Percentiles rank a stretch among this genome's conserved stretches.
Conservation (phyloP, 2,113 vertebrate genomes). For the Copsychus sechellarum region DNA sequence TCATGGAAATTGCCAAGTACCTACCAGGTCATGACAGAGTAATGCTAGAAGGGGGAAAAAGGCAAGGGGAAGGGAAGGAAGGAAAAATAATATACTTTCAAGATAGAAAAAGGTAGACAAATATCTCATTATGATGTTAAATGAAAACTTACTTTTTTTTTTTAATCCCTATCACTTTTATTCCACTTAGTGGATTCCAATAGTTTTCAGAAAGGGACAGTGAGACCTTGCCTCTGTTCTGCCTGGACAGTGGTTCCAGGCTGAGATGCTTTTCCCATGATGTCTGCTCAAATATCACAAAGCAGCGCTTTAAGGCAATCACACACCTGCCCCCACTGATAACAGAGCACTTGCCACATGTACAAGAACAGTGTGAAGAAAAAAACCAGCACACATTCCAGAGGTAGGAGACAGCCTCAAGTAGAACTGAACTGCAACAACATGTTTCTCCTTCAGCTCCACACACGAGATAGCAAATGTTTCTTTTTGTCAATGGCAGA, state of each 20-base stretch:
- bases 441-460: not conserved
- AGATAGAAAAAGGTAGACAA: not conserved
- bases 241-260: not conserved
- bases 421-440: not conserved
- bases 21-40: not conserved
- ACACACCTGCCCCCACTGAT: not conserved
- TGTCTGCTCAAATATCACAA: not conserved
- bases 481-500: not conserved
- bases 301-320: not conserved
- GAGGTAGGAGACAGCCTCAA: not conserved
- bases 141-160: fast-evolving
- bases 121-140: not conserved
- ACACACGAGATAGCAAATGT: not conserved
- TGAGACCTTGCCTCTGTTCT: not conserved
- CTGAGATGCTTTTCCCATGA: not conserved
- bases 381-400: not conserved
- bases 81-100: not conserved
- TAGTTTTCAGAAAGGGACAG: not conserved
- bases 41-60: not conserved
- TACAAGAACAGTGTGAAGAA: fast-evolving
- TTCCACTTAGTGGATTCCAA: not conserved
- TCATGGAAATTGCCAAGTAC: not conserved
- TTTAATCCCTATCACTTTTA: not conserved
- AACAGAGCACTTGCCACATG: not conserved
- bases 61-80: not conserved